Evolutionary conservation across 2,113 vertebrate genomes (phyloP), one percentile per base, ranked within the genome.

Genomic region (Gopherus flavomarginatus): DNA sequence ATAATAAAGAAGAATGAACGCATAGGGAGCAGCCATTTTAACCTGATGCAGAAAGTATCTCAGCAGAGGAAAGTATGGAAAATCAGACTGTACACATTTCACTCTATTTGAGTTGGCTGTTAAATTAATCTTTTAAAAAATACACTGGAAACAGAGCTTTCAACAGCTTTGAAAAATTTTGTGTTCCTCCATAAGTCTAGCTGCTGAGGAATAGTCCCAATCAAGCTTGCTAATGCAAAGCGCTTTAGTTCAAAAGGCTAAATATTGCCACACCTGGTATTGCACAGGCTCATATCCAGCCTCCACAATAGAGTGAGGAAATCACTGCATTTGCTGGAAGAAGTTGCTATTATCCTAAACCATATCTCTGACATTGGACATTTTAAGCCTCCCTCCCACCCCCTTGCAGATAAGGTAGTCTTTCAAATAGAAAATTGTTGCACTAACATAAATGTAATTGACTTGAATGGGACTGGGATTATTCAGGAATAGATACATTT

Each of bases 401-500:
- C 59, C 88, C 90, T 86, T 93, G 89, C 92, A 65, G 80, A 92
- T 59, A 62, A 92, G 57, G 42, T 81, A 75, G 92, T 96, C 94
- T 94, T 93, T 95, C 94, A 77, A 77, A 22, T 22, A 44, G 72
- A 77, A 44, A 44, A 77, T 24, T 77, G 24, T 27, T 77, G 9
- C 72, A 44, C 42, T 77, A 44, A 77, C 72, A 77, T 26, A 77
- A 77, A 77, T 42, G 38, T 77, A 44, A 77, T 27, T 81, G 80
- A 52, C 7, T 31, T 81, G 27, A 52, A 21, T 53, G 80, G 14
- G 27, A 49, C 35, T 35, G 38, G 49, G 49, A 53, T 81, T 44
- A 53, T 35, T 75, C 59, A 94, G 95, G 95, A 95, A 91, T 93
- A 95, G 87, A 91, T 93, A 87, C 88, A 94, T 94, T 95, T 12